Evolutionary conservation across 2,888 invertebrate genomes (phyloP), one percentile per base, ranked within the genome.

Genomic region (Ferdinandea cuprea): DNA sequence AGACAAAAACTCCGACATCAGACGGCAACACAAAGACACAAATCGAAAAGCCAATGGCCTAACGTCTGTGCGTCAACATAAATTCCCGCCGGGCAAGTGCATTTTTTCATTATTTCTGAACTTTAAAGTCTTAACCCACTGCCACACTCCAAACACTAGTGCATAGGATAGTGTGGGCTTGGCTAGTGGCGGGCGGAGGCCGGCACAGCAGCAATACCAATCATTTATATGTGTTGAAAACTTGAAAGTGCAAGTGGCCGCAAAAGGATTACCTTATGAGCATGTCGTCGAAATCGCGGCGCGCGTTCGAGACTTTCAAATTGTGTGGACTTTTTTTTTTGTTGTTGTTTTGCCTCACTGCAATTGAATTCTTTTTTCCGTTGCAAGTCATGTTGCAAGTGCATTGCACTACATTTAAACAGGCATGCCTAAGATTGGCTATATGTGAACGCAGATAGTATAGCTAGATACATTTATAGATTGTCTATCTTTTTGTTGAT

Each of bases 91-190:
- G 73, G n/a, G 44, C 46, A 56, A n/a, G 54, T 63, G 54, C 40
- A 56, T 56, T 58, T 63, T 58, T 48, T 42, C 28, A 65, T 54
- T 54, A 50, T 48, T 66, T 48, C 59, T 81, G 81, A 81, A 81
- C 81, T 81, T 81, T 81, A 81, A 72, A 81, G 65, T 72, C 76
- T 71, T 81, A 77, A 81, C 81, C 81, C 66, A 81, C 81, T 81
- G 71, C 77, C 81, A 77, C 54, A 81, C 44, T 76, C 37, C 13
- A 2, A 28, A 42, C 9, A 21, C 32, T 15, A 25, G 2, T 1
- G n/a, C n/a, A n/a, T 15, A 8, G 32, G 44, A 13, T 21, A 37
- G 40, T 71, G 71, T 81, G 76, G 81, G 81, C 76, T 65, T 65
- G 76, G 65, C 76, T 46, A 46, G 44, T 9, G 11, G 11, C 35